These are phyloP conservation scores for Pangasius sanitwongsei DNA, from an alignment of 2,797 vertebrate species.

Conservation along the genomic window DNA sequence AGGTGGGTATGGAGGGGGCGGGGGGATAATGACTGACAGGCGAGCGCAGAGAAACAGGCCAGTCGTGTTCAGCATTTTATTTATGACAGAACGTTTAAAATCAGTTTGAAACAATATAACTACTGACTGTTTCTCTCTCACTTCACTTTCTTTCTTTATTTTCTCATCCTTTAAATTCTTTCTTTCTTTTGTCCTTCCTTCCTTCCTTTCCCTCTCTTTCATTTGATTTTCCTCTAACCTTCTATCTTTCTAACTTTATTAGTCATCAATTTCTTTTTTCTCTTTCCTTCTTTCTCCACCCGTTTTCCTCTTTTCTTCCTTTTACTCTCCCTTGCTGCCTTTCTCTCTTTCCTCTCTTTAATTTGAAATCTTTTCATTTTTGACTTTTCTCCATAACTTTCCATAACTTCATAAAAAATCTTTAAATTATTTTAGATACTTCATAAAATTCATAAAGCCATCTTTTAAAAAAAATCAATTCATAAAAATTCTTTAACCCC, in stretches of 20 bases:
- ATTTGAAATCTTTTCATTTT: not conserved
- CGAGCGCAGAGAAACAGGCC: conserved; percentile 43
- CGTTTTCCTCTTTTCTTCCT: no score
- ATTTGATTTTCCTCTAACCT: not conserved
- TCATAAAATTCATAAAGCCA: not conserved
- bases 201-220: no score
- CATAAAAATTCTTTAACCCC: not conserved
- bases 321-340: not conserved
- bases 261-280: not conserved
- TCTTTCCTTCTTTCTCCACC: no score
- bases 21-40: conserved; percentile 73
- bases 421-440: not conserved
- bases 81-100: not conserved
- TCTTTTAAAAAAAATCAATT: not conserved
- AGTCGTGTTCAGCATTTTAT: conserved; percentile 1
- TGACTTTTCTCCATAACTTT: not conserved
- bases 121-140: not conserved
- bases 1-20: conserved; percentile 62
- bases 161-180: not conserved
- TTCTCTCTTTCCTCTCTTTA: not conserved
- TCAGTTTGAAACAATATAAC: not conserved
- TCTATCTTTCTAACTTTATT: no score
- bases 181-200: not conserved
- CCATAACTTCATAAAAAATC: not conserved
- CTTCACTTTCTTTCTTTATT: no score